Base-by-base conservation (phyloP, 2,113 vertebrate genomes). In the Indicator maculatus region DNA sequence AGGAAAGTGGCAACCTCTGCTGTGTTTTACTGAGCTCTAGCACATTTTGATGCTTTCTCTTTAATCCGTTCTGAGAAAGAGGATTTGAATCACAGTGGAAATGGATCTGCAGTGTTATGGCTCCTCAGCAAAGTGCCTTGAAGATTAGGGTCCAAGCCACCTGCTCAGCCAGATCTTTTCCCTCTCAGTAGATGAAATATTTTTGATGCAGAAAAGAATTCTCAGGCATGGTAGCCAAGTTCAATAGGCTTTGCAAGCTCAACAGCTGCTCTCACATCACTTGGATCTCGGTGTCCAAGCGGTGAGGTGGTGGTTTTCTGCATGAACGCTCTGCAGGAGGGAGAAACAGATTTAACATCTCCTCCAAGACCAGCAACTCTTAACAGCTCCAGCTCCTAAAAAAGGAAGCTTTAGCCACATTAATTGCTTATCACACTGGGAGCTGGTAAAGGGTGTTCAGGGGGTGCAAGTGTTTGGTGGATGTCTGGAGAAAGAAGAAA, bases 341-440 rank as follows among this genome's bases (percentile, higher is more conserved):
- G 12, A 53, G 33, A 76, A 76, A 27, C 31, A 23, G 38, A 83
- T 80, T 78, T 74, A 88, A 86, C 18, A 9, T 78, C 70, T 79
- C 73, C 73, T 88, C 55, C 75, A 83, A 70, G 77, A 52, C 50
- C 63, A 84, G 77, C 38, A 73, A 70, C 45, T 67, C 63, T 65
- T 65, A 55, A 83, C 67, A 56, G 38, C 85, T 86, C 56, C 2
- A 67, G 28, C 61, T 88, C 65, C 88, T 83, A 77, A 58, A 91
- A 82, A 88, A 85, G 76, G 69, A 47, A 91, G 38, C 55, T 45
- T 64, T 59, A 80, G 60, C 76, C 86, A 86, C 93, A 91, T 52
- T 41, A 91, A 87, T 83, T 80, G 50, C 92, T 95, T 94, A 91
- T 96, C 95, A 80, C 74, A 16, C 9, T 64, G 75, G 58, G 83